These are phyloP conservation scores for Drosophila meridiana DNA, from an alignment of 2,888 invertebrate genomes.

Conservation along the genomic window DNA sequence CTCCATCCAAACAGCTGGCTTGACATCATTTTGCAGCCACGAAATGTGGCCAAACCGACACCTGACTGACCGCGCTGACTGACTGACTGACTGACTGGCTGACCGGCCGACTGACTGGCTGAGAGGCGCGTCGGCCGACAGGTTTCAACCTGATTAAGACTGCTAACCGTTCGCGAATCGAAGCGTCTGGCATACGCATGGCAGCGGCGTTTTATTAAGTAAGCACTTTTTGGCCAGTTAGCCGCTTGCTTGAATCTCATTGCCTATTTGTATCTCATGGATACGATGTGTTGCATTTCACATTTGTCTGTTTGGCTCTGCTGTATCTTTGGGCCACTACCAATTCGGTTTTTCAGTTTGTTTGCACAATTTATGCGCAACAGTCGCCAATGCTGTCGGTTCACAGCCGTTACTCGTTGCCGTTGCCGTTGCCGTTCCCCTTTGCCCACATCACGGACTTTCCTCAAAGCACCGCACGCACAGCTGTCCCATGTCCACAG, in stretches of 20 bases:
- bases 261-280: slow-evolving; percentile 64
- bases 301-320: slow-evolving; percentile 37
- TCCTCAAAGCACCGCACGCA: slow-evolving; percentile 36
- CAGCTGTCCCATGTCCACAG: slow-evolving; percentile 37
- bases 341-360: slow-evolving; percentile 63
- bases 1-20: slow-evolving; percentile 62
- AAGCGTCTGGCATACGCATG: slow-evolving; percentile 30
- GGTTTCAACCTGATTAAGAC: slow-evolving; percentile 51
- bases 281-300: slow-evolving; percentile 58
- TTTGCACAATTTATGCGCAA: slow-evolving; percentile 74
- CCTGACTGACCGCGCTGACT: slow-evolving; percentile 12
- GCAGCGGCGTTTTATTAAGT: slow-evolving; percentile 33
- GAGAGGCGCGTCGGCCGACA: slow-evolving; percentile 37
- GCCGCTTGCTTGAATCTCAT: slow-evolving; percentile 18
- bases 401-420: slow-evolving; percentile 22
- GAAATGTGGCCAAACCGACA: slow-evolving; percentile 37
- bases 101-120: slow-evolving; percentile 26
- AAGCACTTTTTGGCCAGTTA: slow-evolving; percentile 23
- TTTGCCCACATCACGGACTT: neutral
- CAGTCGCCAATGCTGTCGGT: slow-evolving; percentile 51
- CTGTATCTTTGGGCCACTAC: slow-evolving; percentile 51
- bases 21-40: slow-evolving; percentile 63
- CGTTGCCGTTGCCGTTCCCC: neutral
- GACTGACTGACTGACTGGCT: slow-evolving; percentile 24
- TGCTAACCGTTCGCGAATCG: slow-evolving; percentile 16